Conservation (phyloP, 2,888 invertebrate species). For the Druceiella hillmani region DNA sequence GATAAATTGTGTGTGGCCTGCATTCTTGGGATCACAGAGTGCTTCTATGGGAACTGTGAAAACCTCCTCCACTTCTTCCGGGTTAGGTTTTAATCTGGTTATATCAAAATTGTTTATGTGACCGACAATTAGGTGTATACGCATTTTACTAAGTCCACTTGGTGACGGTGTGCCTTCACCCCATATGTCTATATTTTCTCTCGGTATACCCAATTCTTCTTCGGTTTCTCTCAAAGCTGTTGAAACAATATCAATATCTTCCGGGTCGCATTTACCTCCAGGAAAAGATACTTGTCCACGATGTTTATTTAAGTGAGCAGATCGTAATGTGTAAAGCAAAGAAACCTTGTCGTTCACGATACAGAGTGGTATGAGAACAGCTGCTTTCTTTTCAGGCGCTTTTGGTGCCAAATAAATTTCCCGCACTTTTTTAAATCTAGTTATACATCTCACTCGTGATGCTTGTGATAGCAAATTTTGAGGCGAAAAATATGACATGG, state of each 20-base stretch:
- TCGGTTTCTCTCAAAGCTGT: slow-evolving; percentile 84
- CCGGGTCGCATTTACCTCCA: slow-evolving; percentile 69
- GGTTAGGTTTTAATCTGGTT: slow-evolving; percentile 53
- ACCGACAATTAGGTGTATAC: slow-evolving; percentile 71
- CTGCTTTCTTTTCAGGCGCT: slow-evolving; percentile 55
- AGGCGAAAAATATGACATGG: no score
- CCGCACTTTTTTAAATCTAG: no score
- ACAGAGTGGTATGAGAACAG: slow-evolving; percentile 82
- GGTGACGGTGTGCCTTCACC: slow-evolving; percentile 37
- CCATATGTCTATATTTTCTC: slow-evolving; percentile 62
- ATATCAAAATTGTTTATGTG: slow-evolving; percentile 47
- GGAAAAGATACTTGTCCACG: slow-evolving; percentile 85
- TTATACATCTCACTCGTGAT: no score
- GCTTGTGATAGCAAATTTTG: no score
- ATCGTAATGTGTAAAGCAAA: slow-evolving; percentile 77
- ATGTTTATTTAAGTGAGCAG: slow-evolving; percentile 65
- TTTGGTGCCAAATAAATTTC: no score
- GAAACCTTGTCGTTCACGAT: slow-evolving; percentile 62
- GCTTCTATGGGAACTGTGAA: slow-evolving; percentile 64
- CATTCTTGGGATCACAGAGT: slow-evolving; percentile 55
- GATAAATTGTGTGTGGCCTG: slow-evolving; percentile 59
- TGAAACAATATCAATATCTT: slow-evolving; percentile 54
- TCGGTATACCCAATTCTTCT: slow-evolving; percentile 76
- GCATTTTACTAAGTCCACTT: slow-evolving; percentile 39
- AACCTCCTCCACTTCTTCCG: slow-evolving; percentile 71